Evolutionary conservation across 2,113 vertebrate genomes (phyloP).

Genomic region (Aleadryas rufinucha): DNA sequence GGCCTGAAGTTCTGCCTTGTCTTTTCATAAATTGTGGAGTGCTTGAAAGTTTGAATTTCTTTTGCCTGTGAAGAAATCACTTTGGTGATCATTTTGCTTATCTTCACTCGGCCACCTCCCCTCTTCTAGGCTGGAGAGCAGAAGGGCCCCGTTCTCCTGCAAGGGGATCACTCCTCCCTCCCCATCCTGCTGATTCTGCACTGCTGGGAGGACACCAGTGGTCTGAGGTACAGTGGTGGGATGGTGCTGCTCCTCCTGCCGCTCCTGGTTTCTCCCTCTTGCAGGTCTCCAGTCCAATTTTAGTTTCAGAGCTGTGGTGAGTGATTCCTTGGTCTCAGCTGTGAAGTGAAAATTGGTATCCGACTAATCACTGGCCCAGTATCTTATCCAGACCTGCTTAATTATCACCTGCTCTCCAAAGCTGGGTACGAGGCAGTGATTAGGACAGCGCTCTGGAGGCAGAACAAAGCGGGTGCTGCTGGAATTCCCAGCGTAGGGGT

Average conservation of each 20-base stretch:
- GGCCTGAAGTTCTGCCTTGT: neutral
- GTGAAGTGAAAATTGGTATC: conserved; percentile 16
- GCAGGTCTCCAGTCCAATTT: neutral
- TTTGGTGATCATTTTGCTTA: neutral
- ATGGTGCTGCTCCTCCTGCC: neutral
- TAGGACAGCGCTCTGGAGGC: neutral
- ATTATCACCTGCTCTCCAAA: conserved; percentile 42
- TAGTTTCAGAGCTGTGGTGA: neutral
- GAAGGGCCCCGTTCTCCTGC: neutral
- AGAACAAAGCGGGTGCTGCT: conserved; percentile 24
- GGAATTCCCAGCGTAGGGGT: conserved; percentile 50
- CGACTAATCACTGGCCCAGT: neutral
- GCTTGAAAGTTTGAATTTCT: neutral
- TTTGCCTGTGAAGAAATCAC: neutral
- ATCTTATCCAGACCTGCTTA: conserved; percentile 39
- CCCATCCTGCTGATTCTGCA: neutral
- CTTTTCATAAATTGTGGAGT: neutral
- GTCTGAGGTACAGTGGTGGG: neutral
- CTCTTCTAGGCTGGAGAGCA: neutral
- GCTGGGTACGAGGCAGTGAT: neutral
- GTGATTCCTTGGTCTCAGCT: neutral
- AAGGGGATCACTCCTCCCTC: neutral
- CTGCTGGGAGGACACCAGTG: neutral
- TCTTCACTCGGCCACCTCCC: neutral
- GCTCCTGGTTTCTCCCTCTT: neutral